phyloP scores from a whole-genome alignment of 1,140 invertebrate species.

The Leptopilina boulardi region DNA sequence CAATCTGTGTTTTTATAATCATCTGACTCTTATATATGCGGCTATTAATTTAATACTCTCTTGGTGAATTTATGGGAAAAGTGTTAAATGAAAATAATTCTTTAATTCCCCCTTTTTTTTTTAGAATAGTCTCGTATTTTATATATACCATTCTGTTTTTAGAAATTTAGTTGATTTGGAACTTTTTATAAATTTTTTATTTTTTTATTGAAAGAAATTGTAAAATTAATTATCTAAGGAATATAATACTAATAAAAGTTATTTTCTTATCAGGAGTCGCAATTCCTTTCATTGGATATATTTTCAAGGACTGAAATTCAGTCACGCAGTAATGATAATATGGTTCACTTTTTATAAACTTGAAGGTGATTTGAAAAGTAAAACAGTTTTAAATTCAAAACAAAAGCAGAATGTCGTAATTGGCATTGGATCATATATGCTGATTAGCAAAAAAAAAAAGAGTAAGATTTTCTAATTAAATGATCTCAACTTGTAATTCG shows the following conservation, averaged over 20 bases:
- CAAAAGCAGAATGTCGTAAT: constrained; percentile 25
- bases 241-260: not conserved
- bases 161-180: too few species aligned
- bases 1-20: too few species aligned
- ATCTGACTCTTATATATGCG: not conserved
- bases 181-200: too few species aligned
- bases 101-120: too few species aligned
- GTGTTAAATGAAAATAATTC: too few species aligned
- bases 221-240: not conserved
- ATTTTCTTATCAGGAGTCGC: not conserved
- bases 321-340: constrained; percentile 14
- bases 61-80: too few species aligned
- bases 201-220: too few species aligned
- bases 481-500: not conserved
- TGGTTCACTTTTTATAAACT: constrained; percentile 17
- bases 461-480: constrained; percentile 3
- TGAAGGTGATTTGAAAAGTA: constrained; percentile 29
- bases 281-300: not conserved
- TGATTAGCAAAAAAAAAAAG: not conserved
- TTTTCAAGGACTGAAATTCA: constrained; percentile 15
- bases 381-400: not conserved
- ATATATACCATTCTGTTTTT: too few species aligned
- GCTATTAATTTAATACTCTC: too few species aligned
- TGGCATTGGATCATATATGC: constrained; percentile 25
- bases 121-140: too few species aligned